Percentiles rank a stretch among this genome's conserved stretches.
Evolutionary conservation across 2,113 vertebrate genomes (phyloP).

Genomic region (Tachycineta bicolor): DNA sequence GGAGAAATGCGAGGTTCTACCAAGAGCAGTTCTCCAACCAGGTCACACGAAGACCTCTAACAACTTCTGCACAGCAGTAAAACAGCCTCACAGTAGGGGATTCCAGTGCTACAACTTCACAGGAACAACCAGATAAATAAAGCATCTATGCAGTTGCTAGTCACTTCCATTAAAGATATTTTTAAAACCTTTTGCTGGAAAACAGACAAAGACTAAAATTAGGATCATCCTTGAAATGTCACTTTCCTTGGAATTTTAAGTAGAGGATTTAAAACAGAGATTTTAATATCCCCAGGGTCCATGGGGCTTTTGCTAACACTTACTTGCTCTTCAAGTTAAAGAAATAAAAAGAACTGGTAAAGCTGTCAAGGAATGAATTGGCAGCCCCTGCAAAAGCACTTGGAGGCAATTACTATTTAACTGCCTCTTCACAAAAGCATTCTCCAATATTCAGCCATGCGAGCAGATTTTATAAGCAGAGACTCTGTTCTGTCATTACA

Average conservation of each 20-base stretch:
- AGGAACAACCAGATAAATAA: not conserved
- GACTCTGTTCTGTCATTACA: not conserved
- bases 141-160: accelerated
- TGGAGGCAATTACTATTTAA: not conserved
- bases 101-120: not conserved
- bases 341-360: not conserved
- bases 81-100: accelerated
- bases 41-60: too few relatives aligned
- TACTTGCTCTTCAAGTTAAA: not conserved
- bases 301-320: not conserved
- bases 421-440: not conserved
- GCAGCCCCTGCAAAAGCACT: not conserved
- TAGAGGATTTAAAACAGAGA: not conserved
- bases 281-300: too few relatives aligned
- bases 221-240: not conserved
- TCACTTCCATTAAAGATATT: not conserved
- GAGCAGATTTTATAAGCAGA: not conserved
- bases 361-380: not conserved
- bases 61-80: not conserved
- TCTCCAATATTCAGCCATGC: not conserved
- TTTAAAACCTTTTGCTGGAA: not conserved
- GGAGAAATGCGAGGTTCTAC: not conserved
- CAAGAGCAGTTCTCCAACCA: accelerated
- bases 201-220: not conserved
- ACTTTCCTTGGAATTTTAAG: not conserved